These are phyloP conservation scores for Ametastegia equiseti DNA, from an alignment of 2,888 invertebrate genomes.

Conservation along the genomic window DNA sequence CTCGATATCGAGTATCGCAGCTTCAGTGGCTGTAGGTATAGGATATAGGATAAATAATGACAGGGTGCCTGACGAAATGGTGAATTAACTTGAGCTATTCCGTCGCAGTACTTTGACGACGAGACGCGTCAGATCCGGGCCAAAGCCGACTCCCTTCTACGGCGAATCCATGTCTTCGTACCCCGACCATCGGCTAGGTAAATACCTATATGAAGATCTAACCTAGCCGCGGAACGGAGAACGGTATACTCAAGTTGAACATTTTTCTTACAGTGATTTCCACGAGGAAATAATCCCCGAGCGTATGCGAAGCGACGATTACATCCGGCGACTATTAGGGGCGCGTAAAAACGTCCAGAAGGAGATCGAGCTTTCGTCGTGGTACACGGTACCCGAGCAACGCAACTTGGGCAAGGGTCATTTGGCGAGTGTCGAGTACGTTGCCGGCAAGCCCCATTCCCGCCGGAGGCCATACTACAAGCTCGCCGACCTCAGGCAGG, in stretches of 20 bases:
- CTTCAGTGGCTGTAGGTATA: too few species aligned
- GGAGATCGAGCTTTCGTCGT: slow-evolving; percentile 81
- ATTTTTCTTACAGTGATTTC: slow-evolving; percentile 80
- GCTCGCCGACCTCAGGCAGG: slow-evolving; percentile 79
- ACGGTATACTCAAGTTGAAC: slow-evolving; percentile 41
- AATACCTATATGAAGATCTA: neutral
- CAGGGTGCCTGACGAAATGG: too few species aligned
- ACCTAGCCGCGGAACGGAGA: neutral
- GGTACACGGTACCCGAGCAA: slow-evolving; percentile 82
- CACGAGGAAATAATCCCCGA: slow-evolving; percentile 77
- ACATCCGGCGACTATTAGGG: slow-evolving; percentile 83
- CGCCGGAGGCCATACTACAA: slow-evolving; percentile 85
- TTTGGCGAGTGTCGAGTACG: slow-evolving; percentile 90
- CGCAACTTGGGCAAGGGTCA: slow-evolving; percentile 83
- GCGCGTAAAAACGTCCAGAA: slow-evolving; percentile 82
- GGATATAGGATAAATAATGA: too few species aligned
- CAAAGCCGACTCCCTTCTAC: slow-evolving; percentile 85
- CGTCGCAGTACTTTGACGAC: slow-evolving; percentile 87
- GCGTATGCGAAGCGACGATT: slow-evolving; percentile 82
- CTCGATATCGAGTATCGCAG: too few species aligned
- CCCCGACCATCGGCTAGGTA: slow-evolving; percentile 83
- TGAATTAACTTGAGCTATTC: slow-evolving; percentile 18
- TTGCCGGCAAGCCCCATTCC: slow-evolving; percentile 88
- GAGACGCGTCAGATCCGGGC: slow-evolving; percentile 90
- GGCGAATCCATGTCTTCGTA: slow-evolving; percentile 86